A percentile compares a stretch with the other conserved stretches of the same genome.
These are phyloP conservation scores for Erynnis tages DNA, from an alignment of 2,888 invertebrate species.

Conservation along the genomic window DNA sequence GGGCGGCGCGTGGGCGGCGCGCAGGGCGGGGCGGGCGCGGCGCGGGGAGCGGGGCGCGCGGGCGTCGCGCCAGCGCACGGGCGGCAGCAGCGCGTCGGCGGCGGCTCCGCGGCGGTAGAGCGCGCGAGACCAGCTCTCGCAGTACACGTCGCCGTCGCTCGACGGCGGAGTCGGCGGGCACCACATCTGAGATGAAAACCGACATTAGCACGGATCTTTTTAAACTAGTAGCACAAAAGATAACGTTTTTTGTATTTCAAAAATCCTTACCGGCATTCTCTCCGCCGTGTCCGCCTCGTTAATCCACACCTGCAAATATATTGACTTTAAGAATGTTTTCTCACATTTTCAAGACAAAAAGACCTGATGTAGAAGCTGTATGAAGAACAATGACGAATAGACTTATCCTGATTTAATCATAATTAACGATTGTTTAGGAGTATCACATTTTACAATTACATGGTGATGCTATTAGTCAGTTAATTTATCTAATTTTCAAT, in stretches of 20 bases:
- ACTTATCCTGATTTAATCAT: too few species aligned
- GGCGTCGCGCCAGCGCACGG: constrained; percentile 80
- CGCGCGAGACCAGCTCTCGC: constrained; percentile 91
- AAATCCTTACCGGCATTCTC: constrained; percentile 90
- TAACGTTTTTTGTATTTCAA: too few species aligned
- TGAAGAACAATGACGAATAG: constrained; percentile 9
- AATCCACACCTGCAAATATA: constrained; percentile 86
- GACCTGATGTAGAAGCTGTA: too few species aligned
- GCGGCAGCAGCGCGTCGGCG: constrained; percentile 87
- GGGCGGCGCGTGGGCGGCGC: constrained; percentile 88
- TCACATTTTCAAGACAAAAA: neutral
- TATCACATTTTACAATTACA: too few species aligned
- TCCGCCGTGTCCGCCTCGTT: constrained; percentile 84
- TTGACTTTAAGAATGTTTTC: neutral
- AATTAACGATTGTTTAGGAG: too few species aligned
- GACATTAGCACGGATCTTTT: too few species aligned
- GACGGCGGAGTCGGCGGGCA: constrained; percentile 98
- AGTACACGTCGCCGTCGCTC: constrained; percentile 95
- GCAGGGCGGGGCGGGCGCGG: constrained; percentile 83
- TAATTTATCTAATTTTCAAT: too few species aligned
- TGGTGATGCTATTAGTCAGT: too few species aligned
- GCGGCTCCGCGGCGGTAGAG: constrained; percentile 89
- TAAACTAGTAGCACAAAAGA: too few species aligned
- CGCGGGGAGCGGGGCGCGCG: constrained; percentile 82
- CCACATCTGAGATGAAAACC: constrained; percentile 95